Evolutionary conservation across 2,113 vertebrate species (phyloP), one percentile per base, ranked within the genome.

Genomic region (Rhegmatorhina hoffmannsi): DNA sequence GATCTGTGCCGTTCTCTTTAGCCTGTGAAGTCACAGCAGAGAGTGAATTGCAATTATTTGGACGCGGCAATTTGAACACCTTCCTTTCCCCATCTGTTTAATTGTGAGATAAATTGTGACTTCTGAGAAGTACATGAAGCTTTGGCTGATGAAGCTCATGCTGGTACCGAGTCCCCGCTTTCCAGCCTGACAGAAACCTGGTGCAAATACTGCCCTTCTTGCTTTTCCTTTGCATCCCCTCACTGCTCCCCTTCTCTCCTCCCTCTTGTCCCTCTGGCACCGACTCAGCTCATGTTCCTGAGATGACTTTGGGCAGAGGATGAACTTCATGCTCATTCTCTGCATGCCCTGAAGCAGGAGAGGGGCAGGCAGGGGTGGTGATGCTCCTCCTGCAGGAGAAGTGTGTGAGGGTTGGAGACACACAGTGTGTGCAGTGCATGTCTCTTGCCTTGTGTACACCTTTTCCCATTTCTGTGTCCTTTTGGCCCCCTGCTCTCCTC

Each of bases 401-500:
- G 10, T 8, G 1, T 24, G 11, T 7, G 17, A 34, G 36, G 10
- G 11, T 4, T 16, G 26, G 80, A 38, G 34, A 6, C 1, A 5
- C 19, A 60, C 36, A 10, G 2, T n/a, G 67, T 18, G 0, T 9
- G 1, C 53, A n/a, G 21, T 2, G 5, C 0, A 0, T 11, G 25
- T 9, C 21, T 67, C 66, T 49, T 10, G 17, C 59, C 66, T 38
- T 59, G 14, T 17, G 1, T 28, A 18, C 46, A 2, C 1, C 0
- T 50, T 75, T 72, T 17, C 52, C 78, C 70, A 5, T 14, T 89
- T 75, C 63, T 3, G 1, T 44, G 62, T 58, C 75, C 4, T 13
- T 72, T 49, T 91, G 84, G 53, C 66, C 73, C 69, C 0, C 6
- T 63, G 66, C 59, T 89, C 4, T 50, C 10, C 55, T 69, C 40